These are phyloP conservation scores for Notocelia uddmanniana DNA, from an alignment of 2,888 invertebrate genomes.

Conservation along the genomic window DNA sequence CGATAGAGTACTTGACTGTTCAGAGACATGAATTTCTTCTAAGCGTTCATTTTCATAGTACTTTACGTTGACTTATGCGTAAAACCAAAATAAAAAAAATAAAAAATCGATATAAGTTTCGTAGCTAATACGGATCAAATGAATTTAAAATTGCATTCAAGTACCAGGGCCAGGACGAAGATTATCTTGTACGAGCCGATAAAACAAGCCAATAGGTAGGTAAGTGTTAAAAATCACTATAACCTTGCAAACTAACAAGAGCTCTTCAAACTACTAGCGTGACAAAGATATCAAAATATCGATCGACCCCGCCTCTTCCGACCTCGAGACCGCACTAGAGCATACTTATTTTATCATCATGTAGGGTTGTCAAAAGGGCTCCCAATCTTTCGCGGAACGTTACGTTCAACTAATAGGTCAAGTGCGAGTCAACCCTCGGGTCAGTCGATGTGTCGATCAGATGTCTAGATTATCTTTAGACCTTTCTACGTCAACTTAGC, in stretches of 20 bases:
- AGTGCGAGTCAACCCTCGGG: conserved; percentile 30
- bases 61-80: too few relatives aligned
- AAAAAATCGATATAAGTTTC: too few relatives aligned
- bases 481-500: not conserved
- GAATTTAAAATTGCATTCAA: too few relatives aligned
- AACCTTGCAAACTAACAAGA: not conserved
- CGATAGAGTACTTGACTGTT: too few relatives aligned
- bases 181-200: not conserved
- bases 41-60: too few relatives aligned
- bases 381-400: conserved; percentile 31
- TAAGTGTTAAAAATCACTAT: too few relatives aligned
- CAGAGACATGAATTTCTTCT: too few relatives aligned
- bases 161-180: too few relatives aligned
- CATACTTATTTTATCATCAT: conserved; percentile 39
- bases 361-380: conserved; percentile 35
- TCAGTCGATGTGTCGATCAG: conserved; percentile 23
- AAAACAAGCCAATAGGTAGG: too few relatives aligned
- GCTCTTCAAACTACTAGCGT: not conserved
- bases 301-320: conserved; percentile 27
- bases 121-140: too few relatives aligned
- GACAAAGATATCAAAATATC: conserved; percentile 29
- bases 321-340: conserved; percentile 27
- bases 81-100: too few relatives aligned
- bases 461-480: conserved; percentile 14
- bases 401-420: conserved; percentile 33